Conservation (phyloP, 2,888 invertebrate genomes). For the Odontocolon sp. region DNA sequence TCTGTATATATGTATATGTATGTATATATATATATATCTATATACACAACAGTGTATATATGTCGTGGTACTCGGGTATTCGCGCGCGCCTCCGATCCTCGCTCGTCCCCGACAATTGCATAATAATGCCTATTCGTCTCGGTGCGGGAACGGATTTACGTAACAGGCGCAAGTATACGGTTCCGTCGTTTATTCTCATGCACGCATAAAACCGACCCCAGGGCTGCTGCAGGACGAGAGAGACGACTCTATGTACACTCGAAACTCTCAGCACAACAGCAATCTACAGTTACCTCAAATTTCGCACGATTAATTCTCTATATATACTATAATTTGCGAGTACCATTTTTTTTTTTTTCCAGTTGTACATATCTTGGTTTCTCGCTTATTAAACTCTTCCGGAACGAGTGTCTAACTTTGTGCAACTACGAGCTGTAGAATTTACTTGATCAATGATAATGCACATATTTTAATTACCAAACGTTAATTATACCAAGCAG, state of each 20-base stretch:
- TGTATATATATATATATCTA: too few relatives aligned
- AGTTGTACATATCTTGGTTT: neutral
- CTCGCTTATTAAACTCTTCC: slow-evolving; percentile 30
- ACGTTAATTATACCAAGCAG: neutral
- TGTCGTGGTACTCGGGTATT: neutral
- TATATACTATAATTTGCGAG: neutral
- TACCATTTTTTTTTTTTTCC: slow-evolving; percentile 26
- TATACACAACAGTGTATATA: neutral
- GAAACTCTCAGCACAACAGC: neutral
- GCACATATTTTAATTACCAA: neutral
- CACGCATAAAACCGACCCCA: slow-evolving; percentile 10
- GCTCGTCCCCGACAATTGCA: slow-evolving; percentile 47
- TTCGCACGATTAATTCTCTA: slow-evolving; percentile 53
- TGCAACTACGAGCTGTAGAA: neutral
- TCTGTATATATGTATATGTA: too few relatives aligned
- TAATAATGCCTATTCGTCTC: slow-evolving; percentile 46
- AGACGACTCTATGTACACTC: neutral
- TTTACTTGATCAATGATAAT: neutral
- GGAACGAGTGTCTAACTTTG: neutral
- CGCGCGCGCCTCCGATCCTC: slow-evolving; percentile 22
- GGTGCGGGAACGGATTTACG: slow-evolving; percentile 46
- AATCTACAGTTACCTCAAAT: slow-evolving; percentile 39
- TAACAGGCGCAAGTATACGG: slow-evolving; percentile 41
- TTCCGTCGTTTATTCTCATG: slow-evolving; percentile 52
- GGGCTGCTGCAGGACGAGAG: slow-evolving; percentile 2